Evolutionary conservation across 2,797 vertebrate species (phyloP).

Genomic region (Cyprinodon diabolis): DNA sequence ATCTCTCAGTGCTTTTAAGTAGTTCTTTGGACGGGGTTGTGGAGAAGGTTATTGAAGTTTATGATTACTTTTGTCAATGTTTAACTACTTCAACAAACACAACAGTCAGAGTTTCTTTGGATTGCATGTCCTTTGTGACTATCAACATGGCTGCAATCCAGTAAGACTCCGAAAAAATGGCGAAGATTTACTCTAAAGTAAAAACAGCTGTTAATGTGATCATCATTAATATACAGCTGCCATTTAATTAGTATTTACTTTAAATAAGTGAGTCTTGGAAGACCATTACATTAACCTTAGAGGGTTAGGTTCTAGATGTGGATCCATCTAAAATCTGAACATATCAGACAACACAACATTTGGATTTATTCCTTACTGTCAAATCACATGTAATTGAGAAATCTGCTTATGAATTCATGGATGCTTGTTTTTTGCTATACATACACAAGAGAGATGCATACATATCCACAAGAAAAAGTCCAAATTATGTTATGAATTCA

Average conservation of each 20-base stretch:
- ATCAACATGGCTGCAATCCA: neutral
- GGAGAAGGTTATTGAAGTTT: constrained; percentile 4
- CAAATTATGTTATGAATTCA: no score
- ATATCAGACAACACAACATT: no score
- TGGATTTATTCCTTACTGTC: no score
- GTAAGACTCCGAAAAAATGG: neutral
- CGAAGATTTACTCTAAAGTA: neutral
- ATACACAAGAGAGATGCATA: no score
- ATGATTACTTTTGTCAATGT: neutral
- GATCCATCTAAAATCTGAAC: neutral
- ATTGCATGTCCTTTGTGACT: neutral
- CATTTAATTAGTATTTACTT: neutral
- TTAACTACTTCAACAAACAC: neutral
- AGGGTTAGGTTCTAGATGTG: neutral
- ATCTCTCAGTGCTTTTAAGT: neutral
- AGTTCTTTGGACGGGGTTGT: neutral
- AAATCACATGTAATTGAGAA: no score
- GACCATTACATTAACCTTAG: neutral
- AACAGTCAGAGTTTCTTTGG: neutral
- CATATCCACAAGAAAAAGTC: no score
- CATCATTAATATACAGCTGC: neutral
- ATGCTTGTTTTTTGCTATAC: no score
- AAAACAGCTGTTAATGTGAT: neutral
- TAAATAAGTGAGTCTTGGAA: neutral
- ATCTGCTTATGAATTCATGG: no score